Base-by-base conservation (phyloP, 1,140 invertebrate genomes). In the Bombus turneri region DNA sequence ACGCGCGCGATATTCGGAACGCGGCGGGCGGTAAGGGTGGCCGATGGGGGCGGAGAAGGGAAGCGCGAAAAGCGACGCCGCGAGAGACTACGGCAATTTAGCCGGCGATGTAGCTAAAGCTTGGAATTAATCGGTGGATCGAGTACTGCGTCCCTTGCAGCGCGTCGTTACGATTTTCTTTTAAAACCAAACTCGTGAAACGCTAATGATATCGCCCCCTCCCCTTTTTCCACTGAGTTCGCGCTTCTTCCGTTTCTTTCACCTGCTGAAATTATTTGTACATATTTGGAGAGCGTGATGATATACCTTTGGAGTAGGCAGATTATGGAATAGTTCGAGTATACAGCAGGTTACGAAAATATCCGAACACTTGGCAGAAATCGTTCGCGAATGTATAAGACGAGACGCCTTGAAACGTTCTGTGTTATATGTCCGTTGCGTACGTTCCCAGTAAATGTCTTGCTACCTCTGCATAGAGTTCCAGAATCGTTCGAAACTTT, bases 51-150 rank as follows among this genome's bases (percentile, higher is more conserved):
- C 28, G n/a, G 37, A 47, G 66, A 37, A 62, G 28, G 28, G 59
- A 66, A 47, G 64, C 47, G 82, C 75, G 77, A 81, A 74, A 85
- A 76, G 78, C 81, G 71, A 86, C 73, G 81, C 81, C 43, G 80
- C 39, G 74, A 62, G 81, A 86, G 73, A 83, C 64, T 84, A 57
- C 69, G 74, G 85, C 85, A 84, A 86, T 86, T 86, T 83, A 69
- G 64, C 37, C 41, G 47, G 41, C 39, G 53, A 57, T 83, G 73
- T 83, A 71, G 73, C 66, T 31, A 8, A 13, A 39, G 59, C 53
- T 12, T n/a, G 47, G 57, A 82, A 82, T 82, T 86, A 86, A 75
- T 86, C 80, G 43, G 37, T 13, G 71, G 39, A 81, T 85, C 84
- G 84, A 18, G 31, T 18, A 9, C n/a, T 25, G 31, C 37, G 37